Evolutionary conservation across 1,140 invertebrate genomes (phyloP).

Genomic region (Platorchestia sp.): DNA sequence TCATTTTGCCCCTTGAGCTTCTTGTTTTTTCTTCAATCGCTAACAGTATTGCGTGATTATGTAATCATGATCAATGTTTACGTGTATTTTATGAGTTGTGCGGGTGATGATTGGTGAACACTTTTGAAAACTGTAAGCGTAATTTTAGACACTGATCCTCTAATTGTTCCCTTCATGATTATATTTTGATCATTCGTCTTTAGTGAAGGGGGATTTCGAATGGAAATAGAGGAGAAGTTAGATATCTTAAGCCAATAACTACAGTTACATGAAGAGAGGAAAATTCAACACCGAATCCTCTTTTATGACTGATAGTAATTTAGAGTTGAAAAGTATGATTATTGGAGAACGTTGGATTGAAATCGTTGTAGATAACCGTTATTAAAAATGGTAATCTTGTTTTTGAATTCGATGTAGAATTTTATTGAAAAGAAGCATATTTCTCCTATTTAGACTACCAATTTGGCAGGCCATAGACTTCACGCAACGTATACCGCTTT

Average conservation of each 20-base stretch:
- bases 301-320: not conserved
- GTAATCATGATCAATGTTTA: not conserved
- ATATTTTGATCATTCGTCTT: too few species aligned
- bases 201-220: not conserved
- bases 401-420: too few species aligned
- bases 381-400: too few species aligned
- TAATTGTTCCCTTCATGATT: not conserved
- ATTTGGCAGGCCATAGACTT: too few species aligned
- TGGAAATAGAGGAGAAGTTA: not conserved
- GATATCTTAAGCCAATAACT: not conserved
- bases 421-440: too few species aligned
- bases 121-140: not conserved
- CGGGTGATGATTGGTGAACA: not conserved
- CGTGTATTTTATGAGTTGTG: not conserved
- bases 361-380: too few species aligned
- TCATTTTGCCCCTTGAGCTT: not conserved
- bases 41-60: not conserved
- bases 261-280: not conserved
- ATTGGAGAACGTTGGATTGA: too few species aligned
- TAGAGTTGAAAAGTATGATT: not conserved
- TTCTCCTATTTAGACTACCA: too few species aligned
- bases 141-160: not conserved
- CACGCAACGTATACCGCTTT: too few species aligned
- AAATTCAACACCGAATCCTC: not conserved
- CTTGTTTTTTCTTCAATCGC: not conserved